phyloP scores from a whole-genome alignment of 37 sponge, comb jelly and placozoan species.

The Aphrocallistes beatrix region DNA sequence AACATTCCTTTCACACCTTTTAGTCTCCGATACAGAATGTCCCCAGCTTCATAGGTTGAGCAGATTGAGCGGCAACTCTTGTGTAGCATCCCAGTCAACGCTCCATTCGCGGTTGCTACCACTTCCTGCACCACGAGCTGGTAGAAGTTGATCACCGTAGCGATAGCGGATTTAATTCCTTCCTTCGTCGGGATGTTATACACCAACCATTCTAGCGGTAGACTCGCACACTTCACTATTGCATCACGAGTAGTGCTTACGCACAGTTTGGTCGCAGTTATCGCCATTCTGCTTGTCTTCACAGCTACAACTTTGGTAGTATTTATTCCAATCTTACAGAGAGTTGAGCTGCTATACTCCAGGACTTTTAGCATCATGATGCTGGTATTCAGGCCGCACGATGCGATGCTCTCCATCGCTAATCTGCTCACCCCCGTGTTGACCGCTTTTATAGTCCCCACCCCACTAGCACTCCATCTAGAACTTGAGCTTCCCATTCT shows the following conservation, averaged over 20 bases:
- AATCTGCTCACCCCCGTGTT: not conserved
- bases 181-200: too few species aligned
- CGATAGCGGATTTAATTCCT: not conserved
- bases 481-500: too few species aligned
- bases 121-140: not conserved
- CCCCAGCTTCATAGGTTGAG: not conserved
- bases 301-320: not conserved
- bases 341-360: not conserved
- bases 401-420: not conserved
- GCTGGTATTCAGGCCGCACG: not conserved
- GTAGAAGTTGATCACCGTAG: not conserved
- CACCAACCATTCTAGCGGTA: not conserved
- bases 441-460: not conserved
- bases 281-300: not conserved
- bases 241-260: not conserved
- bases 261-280: not conserved
- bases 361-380: not conserved
- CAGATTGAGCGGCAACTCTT: not conserved
- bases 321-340: not conserved
- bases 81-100: not conserved
- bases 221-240: not conserved
- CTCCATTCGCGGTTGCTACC: not conserved
- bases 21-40: not conserved
- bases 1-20: conserved; percentile 2
- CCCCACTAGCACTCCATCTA: not conserved